Conservation (phyloP, 2,888 invertebrate genomes). For the Pseudococcus longispinus region DNA sequence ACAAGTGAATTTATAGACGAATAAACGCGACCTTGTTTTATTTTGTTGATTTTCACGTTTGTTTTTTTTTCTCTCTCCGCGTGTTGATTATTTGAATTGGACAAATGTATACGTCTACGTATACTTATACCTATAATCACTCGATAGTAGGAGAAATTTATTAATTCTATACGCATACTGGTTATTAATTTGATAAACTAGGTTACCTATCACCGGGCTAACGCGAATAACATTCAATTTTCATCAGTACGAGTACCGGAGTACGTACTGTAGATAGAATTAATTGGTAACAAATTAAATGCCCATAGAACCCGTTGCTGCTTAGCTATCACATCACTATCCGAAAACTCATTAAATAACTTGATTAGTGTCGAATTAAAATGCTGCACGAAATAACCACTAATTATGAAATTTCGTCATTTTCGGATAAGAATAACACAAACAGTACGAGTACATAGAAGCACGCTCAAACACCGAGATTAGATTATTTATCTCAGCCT, state of each 20-base stretch:
- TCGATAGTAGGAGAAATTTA: background rate
- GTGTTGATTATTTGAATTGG: background rate
- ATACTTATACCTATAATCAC: background rate
- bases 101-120: background rate
- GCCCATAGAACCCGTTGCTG: background rate
- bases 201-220: background rate
- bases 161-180: background rate
- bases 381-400: background rate
- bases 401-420: conserved; percentile 5
- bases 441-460: background rate
- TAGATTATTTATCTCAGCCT: conserved; percentile 24
- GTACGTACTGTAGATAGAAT: background rate
- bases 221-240: background rate
- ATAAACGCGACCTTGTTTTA: conserved; percentile 2
- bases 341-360: conserved; percentile 14
- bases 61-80: background rate
- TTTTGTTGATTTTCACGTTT: conserved; percentile 6
- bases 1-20: background rate
- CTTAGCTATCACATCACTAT: background rate
- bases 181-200: conserved; percentile 22
- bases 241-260: background rate
- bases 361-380: conserved; percentile 22
- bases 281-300: conserved; percentile 13
- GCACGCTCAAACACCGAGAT: background rate
- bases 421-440: background rate